A percentile compares a stretch with the other conserved stretches of the same genome.
These are phyloP conservation scores for Spongilla lacustris DNA, from an alignment of 37 sponge, comb jelly and placozoan species.

Conservation along the genomic window DNA sequence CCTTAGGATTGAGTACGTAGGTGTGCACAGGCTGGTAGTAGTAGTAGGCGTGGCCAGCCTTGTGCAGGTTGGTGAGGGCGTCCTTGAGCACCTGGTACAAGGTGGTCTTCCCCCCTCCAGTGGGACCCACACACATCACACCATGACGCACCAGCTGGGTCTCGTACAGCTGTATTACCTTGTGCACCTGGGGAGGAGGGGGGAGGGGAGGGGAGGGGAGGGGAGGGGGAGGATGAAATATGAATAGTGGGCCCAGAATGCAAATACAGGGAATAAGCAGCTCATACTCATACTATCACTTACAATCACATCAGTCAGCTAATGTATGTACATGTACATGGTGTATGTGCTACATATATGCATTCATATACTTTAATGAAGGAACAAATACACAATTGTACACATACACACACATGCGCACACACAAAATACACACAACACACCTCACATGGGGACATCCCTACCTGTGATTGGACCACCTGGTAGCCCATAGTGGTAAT, in stretches of 20 bases:
- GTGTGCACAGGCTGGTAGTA: constrained; percentile 93
- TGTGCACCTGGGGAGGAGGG: constrained; percentile 49
- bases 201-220: not conserved
- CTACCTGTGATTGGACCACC: constrained; percentile 50
- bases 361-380: too few species aligned
- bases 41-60: constrained; percentile 58
- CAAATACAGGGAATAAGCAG: too few species aligned
- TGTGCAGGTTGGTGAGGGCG: constrained; percentile 81
- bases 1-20: constrained; percentile 96
- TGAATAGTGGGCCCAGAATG: too few species aligned
- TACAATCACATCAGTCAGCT: too few species aligned
- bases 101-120: constrained; percentile 98
- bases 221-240: not conserved
- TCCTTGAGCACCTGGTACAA: constrained; percentile 90
- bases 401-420: constrained; percentile 9
- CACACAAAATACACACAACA: constrained; percentile 6
- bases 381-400: constrained; percentile 7
- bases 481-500: constrained; percentile 62
- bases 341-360: too few species aligned
- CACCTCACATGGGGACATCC: not conserved
- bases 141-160: constrained; percentile 98
- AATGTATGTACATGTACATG: too few species aligned
- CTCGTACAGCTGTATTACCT: constrained; percentile 95
- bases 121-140: constrained; percentile 98
- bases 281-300: too few species aligned